These are phyloP conservation scores for Euzetes globulus DNA, from an alignment of 2,888 invertebrate species.

Conservation along the genomic window DNA sequence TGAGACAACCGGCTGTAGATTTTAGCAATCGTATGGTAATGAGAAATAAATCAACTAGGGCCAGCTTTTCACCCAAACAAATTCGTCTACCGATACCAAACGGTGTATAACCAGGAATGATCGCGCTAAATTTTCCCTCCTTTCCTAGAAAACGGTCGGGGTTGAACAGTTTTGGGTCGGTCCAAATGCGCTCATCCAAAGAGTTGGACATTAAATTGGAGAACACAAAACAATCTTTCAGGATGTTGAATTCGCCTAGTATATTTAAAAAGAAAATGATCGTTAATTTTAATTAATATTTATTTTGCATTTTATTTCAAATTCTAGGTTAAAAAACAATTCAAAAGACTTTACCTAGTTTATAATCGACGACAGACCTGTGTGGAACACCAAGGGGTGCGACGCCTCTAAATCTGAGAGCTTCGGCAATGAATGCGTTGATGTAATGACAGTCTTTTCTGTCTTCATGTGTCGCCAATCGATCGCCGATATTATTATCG, in stretches of 20 bases:
- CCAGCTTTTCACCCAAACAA: slow-evolving; percentile 30
- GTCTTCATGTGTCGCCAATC: slow-evolving; percentile 5
- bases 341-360: background rate
- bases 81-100: slow-evolving; percentile 24
- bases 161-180: slow-evolving; percentile 20
- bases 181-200: background rate
- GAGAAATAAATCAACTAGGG: background rate
- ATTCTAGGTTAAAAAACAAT: too few relatives aligned
- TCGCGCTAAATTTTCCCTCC: background rate
- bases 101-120: background rate
- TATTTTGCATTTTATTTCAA: too few relatives aligned
- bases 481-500: background rate
- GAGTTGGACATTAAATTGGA: background rate
- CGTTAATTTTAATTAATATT: too few relatives aligned
- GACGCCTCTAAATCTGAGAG: background rate
- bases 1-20: background rate
- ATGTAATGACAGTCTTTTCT: background rate
- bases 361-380: background rate
- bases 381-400: slow-evolving; percentile 8
- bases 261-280: background rate
- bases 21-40: background rate
- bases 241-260: background rate
- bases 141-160: slow-evolving; percentile 10
- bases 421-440: slow-evolving; percentile 24
- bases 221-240: background rate